A percentile compares a stretch with the other conserved stretches of the same genome.
These are phyloP conservation scores for Phrixothrix hirtus DNA, from an alignment of 2,888 invertebrate species.

Conservation along the genomic window DNA sequence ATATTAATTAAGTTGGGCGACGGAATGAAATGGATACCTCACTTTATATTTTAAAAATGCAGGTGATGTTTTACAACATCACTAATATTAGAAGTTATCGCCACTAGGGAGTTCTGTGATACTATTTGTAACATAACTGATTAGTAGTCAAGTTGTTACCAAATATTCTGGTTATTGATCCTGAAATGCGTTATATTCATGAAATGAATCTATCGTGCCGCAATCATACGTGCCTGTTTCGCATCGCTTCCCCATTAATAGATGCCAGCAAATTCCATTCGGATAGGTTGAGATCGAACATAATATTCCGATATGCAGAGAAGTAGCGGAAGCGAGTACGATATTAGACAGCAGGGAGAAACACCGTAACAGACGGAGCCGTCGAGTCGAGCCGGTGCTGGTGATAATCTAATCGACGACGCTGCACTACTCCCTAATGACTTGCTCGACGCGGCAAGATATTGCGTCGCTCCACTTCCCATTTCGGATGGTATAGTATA, in stretches of 20 bases:
- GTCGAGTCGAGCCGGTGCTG: conserved; percentile 26
- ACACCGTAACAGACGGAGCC: conserved; percentile 23
- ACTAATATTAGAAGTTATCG: no score
- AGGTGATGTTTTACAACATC: no score
- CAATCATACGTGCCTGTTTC: conserved; percentile 25
- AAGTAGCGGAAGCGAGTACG: conserved; percentile 16
- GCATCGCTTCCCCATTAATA: conserved; percentile 24
- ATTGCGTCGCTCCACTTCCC: conserved; percentile 29
- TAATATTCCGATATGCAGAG: conserved; percentile 27
- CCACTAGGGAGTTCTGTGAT: no score
- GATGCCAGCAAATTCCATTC: conserved; percentile 28
- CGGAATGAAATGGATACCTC: no score
- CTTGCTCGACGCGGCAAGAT: conserved; percentile 30
- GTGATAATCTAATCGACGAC: conserved; percentile 32
- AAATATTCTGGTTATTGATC: conserved; percentile 7
- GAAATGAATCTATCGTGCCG: conserved; percentile 17
- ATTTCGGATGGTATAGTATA: conserved; percentile 14
- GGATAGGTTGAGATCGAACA: conserved; percentile 25
- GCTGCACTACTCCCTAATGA: conserved; percentile 31
- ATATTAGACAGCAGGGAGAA: conserved; percentile 24
- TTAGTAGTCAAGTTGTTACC: conserved; percentile 6
- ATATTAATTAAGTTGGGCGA: no score
- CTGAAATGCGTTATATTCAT: conserved; percentile 8
- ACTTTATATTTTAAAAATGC: no score
- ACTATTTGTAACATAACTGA: conserved; percentile 9